Evolutionary conservation across 2,888 invertebrate species (phyloP).

Genomic region (Temnothorax rugatulus): DNA sequence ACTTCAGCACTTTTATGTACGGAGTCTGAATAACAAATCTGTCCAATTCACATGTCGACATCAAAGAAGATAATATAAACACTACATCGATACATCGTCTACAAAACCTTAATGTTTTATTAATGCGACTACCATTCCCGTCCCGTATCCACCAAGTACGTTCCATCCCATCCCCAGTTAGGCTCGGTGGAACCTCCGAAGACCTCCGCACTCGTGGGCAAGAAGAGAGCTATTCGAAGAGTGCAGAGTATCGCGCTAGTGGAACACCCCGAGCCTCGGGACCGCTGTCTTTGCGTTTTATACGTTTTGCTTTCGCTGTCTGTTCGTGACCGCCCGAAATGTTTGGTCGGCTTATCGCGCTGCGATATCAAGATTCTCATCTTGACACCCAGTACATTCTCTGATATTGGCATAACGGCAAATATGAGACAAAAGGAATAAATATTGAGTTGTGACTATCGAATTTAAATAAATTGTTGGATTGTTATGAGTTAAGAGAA

Average conservation of each 20-base stretch:
- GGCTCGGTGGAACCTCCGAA: constrained; percentile 18
- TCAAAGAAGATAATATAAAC: constrained; percentile 87
- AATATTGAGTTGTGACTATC: constrained; percentile 6
- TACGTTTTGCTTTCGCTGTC: constrained; percentile 57
- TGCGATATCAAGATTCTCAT: constrained; percentile 68
- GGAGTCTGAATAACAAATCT: constrained; percentile 86
- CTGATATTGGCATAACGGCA: constrained; percentile 18
- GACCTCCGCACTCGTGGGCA: constrained; percentile 57
- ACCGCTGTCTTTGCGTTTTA: constrained; percentile 56
- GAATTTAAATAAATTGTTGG: neutral
- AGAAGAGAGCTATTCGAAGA: constrained; percentile 64
- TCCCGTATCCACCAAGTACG: constrained; percentile 65
- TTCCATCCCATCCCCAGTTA: constrained; percentile 72
- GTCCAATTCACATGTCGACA: constrained; percentile 87
- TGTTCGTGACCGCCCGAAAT: constrained; percentile 53
- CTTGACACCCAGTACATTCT: constrained; percentile 65
- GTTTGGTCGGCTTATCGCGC: constrained; percentile 65
- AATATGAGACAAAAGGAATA: constrained; percentile 26
- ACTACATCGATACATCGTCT: constrained; percentile 86
- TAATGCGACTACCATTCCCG: constrained; percentile 82
- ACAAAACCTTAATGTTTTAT: constrained; percentile 86
- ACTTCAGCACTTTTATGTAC: constrained; percentile 86
- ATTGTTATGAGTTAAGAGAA: neutral
- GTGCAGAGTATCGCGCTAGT: constrained; percentile 66
- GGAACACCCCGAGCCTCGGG: constrained; percentile 67